Evolutionary conservation across 2,797 vertebrate genomes (phyloP).

Genomic region (Halcyon badia): DNA sequence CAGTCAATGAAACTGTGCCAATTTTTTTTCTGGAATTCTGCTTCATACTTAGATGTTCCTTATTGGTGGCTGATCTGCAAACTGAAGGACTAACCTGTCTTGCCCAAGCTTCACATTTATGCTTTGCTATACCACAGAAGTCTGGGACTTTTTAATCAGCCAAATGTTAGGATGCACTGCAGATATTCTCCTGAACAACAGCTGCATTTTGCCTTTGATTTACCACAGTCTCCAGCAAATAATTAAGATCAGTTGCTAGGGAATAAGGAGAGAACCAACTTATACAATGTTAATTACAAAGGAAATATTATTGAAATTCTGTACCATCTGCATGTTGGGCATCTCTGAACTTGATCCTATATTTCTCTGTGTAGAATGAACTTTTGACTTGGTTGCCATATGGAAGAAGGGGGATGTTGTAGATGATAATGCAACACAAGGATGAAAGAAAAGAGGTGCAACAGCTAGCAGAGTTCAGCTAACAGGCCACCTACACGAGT

Average conservation of each 20-base stretch:
- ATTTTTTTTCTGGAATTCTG: neutral
- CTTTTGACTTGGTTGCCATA: neutral
- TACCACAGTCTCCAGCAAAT: neutral
- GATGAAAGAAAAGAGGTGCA: neutral
- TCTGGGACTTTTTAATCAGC: neutral
- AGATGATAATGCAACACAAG: neutral
- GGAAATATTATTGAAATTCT: neutral
- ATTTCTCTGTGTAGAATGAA: neutral
- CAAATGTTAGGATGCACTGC: neutral
- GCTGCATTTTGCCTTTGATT: conserved; percentile 14
- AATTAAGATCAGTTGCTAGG: neutral
- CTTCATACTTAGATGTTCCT: neutral
- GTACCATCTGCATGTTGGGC: neutral
- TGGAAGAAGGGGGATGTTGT: neutral
- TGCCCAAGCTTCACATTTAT: neutral
- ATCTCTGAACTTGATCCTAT: neutral
- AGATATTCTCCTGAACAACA: neutral
- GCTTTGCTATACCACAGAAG: neutral
- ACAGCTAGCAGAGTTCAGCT: neutral
- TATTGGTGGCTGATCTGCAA: neutral
- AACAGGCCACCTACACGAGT: neutral
- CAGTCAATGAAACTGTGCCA: neutral
- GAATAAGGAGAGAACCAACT: neutral
- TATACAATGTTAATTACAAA: neutral
- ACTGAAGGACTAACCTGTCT: neutral